A percentile compares a stretch with the other conserved stretches of the same genome.
These are phyloP conservation scores for Polydrusus cervinus DNA, from an alignment of 2,888 invertebrate species.

Conservation along the genomic window DNA sequence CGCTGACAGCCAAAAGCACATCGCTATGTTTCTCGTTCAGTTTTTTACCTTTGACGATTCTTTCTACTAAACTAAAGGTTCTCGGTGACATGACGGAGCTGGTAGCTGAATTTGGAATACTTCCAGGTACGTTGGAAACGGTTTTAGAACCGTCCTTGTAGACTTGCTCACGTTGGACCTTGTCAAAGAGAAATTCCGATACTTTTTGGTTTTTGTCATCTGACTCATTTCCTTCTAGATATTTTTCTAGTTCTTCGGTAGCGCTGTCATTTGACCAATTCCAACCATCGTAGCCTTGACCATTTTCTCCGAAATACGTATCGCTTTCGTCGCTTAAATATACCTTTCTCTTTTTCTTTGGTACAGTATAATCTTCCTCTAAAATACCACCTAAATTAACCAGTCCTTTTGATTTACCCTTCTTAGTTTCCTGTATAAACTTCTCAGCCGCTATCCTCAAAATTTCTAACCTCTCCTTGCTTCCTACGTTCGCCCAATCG, in stretches of 20 bases:
- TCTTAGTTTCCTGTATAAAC: constrained; percentile 56
- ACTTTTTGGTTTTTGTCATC: neutral
- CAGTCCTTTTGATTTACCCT: neutral
- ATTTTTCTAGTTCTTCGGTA: neutral
- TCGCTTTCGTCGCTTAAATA: constrained; percentile 36
- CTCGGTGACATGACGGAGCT: constrained; percentile 46
- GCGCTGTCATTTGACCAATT: neutral
- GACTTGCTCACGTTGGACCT: neutral
- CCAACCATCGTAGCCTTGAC: neutral
- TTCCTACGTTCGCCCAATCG: constrained; percentile 29
- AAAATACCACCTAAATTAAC: constrained; percentile 27
- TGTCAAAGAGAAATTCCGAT: neutral
- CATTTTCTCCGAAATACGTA: neutral
- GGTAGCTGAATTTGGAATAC: constrained; percentile 25
- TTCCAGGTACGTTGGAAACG: neutral
- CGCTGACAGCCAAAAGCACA: constrained; percentile 48
- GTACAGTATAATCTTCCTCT: constrained; percentile 59
- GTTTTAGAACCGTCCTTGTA: too few species aligned
- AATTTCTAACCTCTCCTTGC: constrained; percentile 54
- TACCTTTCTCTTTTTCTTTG: constrained; percentile 60
- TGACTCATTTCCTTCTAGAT: neutral
- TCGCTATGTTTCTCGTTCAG: constrained; percentile 33
- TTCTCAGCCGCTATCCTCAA: constrained; percentile 60
- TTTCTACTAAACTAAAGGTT: constrained; percentile 49
- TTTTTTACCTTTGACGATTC: constrained; percentile 42